Evolutionary conservation across 2,888 invertebrate species (phyloP), one percentile per base, ranked within the genome.

Genomic region (Pomacea canaliculata): DNA sequence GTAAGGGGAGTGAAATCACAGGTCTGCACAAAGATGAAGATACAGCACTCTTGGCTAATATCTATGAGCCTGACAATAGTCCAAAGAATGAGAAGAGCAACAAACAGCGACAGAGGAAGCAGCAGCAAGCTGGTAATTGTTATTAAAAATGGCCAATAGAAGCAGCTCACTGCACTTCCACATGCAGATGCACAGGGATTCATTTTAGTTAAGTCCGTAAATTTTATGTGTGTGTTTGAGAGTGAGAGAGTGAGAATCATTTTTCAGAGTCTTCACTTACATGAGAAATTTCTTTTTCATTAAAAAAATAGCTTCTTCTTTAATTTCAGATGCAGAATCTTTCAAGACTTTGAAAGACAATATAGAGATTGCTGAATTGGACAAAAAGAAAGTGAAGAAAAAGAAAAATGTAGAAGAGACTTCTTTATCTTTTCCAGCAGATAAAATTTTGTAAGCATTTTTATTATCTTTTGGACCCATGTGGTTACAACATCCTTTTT

Each of bases 41-140:
- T 80, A 80, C 81, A 9, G 82, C 86, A 7, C 83, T 87, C 27
- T 77, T 85, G 56, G 89, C 89, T 23, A 90, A 90, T 79, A 89
- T 84, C 10, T 90, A 83, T 78, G 88, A 89, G 71, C 89, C 90
- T 23, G 86, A 87, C 76, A 83, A 86, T 73, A 84, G 85, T 71
- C 82, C 84, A 16, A 87, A 87, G 76, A 87, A 84, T 79, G 84
- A 84, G 75, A 90, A 89, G 76, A 86, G 85, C 79, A 90, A 89
- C 84, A 88, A 85, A 77, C 81, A 83, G 60, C 81, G 83, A 72
- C 86, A 86, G 78, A 86, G 82, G 77, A 63, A 81, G 16, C 74
- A 49, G 16, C 74, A 49, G 27, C 74, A 74, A 60, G 59, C 74
- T 68, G 74, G 74, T 74, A 37, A 27, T 63, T 56, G 51, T 56